Evolutionary conservation across 2,797 vertebrate species (phyloP).

Genomic region (Falco berigora): DNA sequence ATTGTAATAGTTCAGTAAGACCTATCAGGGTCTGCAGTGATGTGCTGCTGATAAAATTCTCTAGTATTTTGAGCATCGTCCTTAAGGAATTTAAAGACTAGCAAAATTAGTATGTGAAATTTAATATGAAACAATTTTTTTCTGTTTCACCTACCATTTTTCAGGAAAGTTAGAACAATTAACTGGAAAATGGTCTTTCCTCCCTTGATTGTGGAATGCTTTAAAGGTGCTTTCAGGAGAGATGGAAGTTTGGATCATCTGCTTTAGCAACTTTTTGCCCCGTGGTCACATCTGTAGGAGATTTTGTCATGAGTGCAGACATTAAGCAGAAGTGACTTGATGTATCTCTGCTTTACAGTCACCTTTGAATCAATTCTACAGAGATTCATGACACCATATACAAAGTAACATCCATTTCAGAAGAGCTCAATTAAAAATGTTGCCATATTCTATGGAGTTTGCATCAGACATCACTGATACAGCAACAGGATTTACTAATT

Average conservation of each 20-base stretch:
- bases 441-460: neutral
- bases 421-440: neutral
- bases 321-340: neutral
- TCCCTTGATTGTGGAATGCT: neutral
- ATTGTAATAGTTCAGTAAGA: neutral
- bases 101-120: neutral
- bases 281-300: rapidly evolving
- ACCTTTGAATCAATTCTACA: neutral
- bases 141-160: neutral
- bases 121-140: neutral
- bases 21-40: neutral
- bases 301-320: rapidly evolving
- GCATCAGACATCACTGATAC: neutral
- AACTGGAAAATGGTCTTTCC: neutral
- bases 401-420: neutral
- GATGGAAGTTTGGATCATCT: neutral
- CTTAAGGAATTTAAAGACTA: neutral
- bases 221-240: neutral
- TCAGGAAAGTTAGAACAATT: neutral
- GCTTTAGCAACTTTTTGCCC: neutral
- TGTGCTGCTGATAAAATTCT: neutral
- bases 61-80: neutral
- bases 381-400: neutral
- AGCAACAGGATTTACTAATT: neutral
- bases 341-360: neutral